phyloP scores from a whole-genome alignment of 1,140 invertebrate species.

The Eumaeus atala region DNA sequence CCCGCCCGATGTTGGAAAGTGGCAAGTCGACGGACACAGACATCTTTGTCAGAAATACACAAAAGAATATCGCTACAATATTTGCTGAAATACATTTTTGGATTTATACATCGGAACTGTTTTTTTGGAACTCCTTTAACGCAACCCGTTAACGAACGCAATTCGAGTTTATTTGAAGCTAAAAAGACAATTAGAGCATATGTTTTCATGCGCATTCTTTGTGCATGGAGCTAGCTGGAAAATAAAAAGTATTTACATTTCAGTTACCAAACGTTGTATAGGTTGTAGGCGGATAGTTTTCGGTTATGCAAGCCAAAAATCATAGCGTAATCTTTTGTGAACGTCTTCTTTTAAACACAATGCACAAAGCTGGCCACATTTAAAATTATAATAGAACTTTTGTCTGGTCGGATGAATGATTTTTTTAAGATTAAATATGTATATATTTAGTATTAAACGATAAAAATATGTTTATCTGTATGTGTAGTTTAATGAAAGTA shows the following conservation, averaged over 20 bases:
- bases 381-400: not conserved
- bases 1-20: too few species aligned
- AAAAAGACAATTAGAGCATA: conserved; percentile 2
- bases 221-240: not conserved
- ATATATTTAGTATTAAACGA: too few species aligned
- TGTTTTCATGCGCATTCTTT: not conserved
- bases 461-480: too few species aligned
- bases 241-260: not conserved
- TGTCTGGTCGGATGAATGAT: not conserved
- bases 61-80: too few species aligned
- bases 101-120: too few species aligned
- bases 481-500: too few species aligned
- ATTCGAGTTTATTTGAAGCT: conserved; percentile 1
- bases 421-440: not conserved
- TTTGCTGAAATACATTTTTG: too few species aligned
- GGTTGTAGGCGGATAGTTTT: not conserved
- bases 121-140: too few species aligned
- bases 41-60: too few species aligned
- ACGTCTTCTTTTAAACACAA: not conserved
- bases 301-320: not conserved
- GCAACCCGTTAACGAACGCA: too few species aligned
- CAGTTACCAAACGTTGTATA: not conserved
- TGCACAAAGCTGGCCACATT: not conserved
- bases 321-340: not conserved
- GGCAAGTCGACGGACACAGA: too few species aligned